Evolutionary conservation across 2,888 invertebrate species (phyloP).

Genomic region (Leptodirus hochenwartii): DNA sequence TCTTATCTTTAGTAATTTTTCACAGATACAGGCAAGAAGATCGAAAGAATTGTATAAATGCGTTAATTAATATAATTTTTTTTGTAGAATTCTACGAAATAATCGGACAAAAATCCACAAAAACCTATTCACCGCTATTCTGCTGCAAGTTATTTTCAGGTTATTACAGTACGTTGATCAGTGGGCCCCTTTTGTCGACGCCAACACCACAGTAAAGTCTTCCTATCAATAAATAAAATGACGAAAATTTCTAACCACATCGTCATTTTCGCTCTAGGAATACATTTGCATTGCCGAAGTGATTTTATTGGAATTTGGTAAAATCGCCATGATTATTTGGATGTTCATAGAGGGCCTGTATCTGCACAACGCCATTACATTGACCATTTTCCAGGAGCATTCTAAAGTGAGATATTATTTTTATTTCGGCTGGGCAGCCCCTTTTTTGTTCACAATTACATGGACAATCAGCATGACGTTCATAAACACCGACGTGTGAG

Average conservation of each 20-base stretch:
- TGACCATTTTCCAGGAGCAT: constrained; percentile 49
- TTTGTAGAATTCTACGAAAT: constrained; percentile 53
- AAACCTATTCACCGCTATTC: constrained; percentile 67
- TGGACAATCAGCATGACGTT: constrained; percentile 54
- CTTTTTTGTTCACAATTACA: constrained; percentile 42
- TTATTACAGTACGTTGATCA: constrained; percentile 62
- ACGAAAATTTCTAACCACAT: too few relatives aligned
- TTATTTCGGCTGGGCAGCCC: constrained; percentile 56
- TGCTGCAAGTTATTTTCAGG: constrained; percentile 54
- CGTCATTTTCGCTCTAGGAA: too few relatives aligned
- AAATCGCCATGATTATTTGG: constrained; percentile 89
- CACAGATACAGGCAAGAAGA: constrained; percentile 53
- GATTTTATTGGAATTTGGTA: constrained; percentile 63
- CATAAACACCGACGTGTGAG: constrained; percentile 19
- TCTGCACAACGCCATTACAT: constrained; percentile 68
- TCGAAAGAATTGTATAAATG: not conserved
- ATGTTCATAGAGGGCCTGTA: constrained; percentile 92
- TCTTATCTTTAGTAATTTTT: constrained; percentile 64
- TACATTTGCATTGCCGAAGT: too few relatives aligned
- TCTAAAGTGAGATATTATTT: constrained; percentile 41
- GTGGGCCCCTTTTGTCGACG: constrained; percentile 10
- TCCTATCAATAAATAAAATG: not conserved
- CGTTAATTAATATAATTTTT: constrained; percentile 3
- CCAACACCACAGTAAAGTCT: not conserved
- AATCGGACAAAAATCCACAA: constrained; percentile 73